Evolutionary conservation across 1,140 invertebrate genomes (phyloP).

Genomic region (Aphaenogaster floridana): DNA sequence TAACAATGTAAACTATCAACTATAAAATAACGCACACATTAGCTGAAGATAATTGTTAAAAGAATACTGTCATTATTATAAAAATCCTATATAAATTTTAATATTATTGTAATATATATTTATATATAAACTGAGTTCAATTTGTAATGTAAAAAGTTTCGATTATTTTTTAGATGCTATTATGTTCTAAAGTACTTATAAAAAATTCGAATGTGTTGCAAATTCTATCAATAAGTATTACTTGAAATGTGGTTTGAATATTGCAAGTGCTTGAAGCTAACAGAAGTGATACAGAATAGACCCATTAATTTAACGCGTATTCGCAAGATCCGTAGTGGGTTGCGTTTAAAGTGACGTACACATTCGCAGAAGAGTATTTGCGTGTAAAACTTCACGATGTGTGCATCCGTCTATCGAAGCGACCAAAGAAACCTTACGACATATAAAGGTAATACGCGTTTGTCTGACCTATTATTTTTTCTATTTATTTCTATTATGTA

Average conservation of each 20-base stretch:
- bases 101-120: neutral
- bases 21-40: no score
- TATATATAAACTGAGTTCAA: neutral
- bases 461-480: constrained; percentile 36
- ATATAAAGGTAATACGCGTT: neutral
- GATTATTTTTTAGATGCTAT: neutral
- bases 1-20: no score
- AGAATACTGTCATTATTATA: no score
- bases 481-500: neutral
- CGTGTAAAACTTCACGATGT: neutral
- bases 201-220: neutral
- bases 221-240: neutral
- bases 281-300: constrained; percentile 16
- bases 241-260: neutral
- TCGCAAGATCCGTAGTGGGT: neutral
- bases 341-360: neutral
- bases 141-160: neutral
- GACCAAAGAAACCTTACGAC: constrained; percentile 66
- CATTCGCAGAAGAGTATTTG: neutral
- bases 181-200: neutral
- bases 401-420: neutral
- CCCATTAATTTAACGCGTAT: constrained; percentile 1
- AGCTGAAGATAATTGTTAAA: no score
- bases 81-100: no score
- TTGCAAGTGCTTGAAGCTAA: neutral